These are phyloP conservation scores for Spodoptera exigua DNA, from an alignment of 2,888 invertebrate genomes.

Conservation along the genomic window DNA sequence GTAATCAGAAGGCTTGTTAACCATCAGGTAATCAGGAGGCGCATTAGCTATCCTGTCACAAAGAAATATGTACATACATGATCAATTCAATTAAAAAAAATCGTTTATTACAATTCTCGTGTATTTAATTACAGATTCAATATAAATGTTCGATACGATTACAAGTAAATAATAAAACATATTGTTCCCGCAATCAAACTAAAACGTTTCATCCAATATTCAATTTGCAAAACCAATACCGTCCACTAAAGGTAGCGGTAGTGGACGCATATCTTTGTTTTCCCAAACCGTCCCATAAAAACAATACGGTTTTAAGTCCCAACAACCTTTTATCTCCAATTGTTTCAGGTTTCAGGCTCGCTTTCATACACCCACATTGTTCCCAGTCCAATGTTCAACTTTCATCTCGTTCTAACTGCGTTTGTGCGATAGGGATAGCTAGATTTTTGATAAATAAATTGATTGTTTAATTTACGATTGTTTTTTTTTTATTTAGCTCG, in stretches of 20 bases:
- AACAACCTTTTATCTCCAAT: conserved; percentile 60
- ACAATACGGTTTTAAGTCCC: conserved; percentile 54
- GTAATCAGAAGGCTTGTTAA: too few relatives aligned
- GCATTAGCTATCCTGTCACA: too few relatives aligned
- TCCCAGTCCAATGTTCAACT: conserved; percentile 17
- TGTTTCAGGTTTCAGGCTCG: conserved; percentile 54
- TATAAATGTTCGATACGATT: too few relatives aligned
- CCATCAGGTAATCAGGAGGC: too few relatives aligned
- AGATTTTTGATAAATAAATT: neutral
- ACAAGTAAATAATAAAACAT: neutral
- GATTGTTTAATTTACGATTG: neutral
- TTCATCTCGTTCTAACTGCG: conserved; percentile 5
- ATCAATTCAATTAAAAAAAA: too few relatives aligned
- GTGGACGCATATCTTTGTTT: conserved; percentile 53
- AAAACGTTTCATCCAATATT: conserved; percentile 32
- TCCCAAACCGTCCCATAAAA: conserved; percentile 55
- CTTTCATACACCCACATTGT: conserved; percentile 16
- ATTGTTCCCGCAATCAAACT: conserved; percentile 16
- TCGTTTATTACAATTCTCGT: too few relatives aligned
- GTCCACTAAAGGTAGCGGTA: conserved; percentile 12
- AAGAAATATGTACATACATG: too few relatives aligned
- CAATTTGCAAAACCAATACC: conserved; percentile 36
- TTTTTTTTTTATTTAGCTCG: too few relatives aligned
- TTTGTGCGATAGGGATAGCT: neutral
- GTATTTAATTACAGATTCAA: neutral